Evolutionary conservation across 2,888 invertebrate genomes (phyloP), one percentile per base, ranked within the genome.

Genomic region (Rotaria socialis): DNA sequence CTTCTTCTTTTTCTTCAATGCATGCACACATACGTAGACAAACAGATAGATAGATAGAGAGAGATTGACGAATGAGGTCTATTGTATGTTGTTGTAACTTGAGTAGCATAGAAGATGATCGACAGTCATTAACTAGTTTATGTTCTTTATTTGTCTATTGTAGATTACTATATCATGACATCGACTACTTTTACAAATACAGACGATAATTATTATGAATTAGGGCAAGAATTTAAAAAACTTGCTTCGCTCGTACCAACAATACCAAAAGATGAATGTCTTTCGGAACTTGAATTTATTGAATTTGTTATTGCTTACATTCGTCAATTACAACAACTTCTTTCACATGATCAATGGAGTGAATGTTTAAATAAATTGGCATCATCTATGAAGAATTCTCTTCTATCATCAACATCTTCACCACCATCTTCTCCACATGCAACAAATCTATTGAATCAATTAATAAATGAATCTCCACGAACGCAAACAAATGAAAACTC

Each of bases 331-430:
- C 80, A 80, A 80, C 80, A 47, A 47, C 47, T 80, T n/a, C 47
- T 80, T n/a, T 47, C 43, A 47, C 24, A 47, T n/a, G 47, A 80
- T 80, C 43, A 43, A 47, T 80, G 47, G 47, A 80, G 47, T 47
- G 47, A 80, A 80, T n/a, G n/a, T 47, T 47, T 80, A n/a, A 47
- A 80, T 80, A 80, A 47, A 80, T 80, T 80, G 47, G 47, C 80
- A n/a, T 43, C 80, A 80, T 47, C 80, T 14, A 80, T 80, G 47
- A 80, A 80, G 19, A 47, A 22, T 24, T 80, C 80, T 11, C 19
- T 67, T 35, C 24, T 41, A 41, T 35, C 35, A 67, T 67, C 67
- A 67, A 41, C 67, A 41, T 27, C 60, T n/a, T n/a, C 67, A 60
- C n/a, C 60, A 10, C 27, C 60, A 67, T 67, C 67, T 16, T 67